phyloP scores from a whole-genome alignment of 2,113 vertebrate species.

The Pachypanchax playfairii region DNA sequence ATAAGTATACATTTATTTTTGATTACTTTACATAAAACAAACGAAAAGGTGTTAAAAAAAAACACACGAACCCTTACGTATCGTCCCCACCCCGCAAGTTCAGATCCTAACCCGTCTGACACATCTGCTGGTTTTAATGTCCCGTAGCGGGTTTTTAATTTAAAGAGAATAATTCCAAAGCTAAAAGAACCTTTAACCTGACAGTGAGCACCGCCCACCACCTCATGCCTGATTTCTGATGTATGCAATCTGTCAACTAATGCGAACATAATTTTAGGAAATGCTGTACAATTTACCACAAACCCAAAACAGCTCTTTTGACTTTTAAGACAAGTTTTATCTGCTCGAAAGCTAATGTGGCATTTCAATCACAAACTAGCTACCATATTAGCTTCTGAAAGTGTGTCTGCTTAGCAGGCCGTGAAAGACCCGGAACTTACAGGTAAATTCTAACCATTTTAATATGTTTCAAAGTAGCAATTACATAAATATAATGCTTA shows the following conservation, averaged over 20 bases:
- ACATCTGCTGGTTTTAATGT: too few relatives aligned
- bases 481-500: fast-evolving
- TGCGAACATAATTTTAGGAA: conserved; percentile 22
- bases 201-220: conserved; percentile 63
- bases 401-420: conserved; percentile 3
- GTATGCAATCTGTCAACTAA: conserved; percentile 51
- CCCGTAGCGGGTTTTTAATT: too few relatives aligned
- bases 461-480: background rate
- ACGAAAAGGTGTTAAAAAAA: background rate
- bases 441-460: background rate
- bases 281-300: background rate
- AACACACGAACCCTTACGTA: too few relatives aligned
- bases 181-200: conserved; percentile 5
- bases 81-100: too few relatives aligned
- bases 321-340: background rate
- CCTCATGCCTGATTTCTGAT: conserved; percentile 69
- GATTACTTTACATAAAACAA: background rate
- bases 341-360: conserved; percentile 33
- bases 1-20: too few relatives aligned
- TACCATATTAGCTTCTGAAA: conserved; percentile 23
- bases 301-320: background rate
- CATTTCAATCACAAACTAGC: conserved; percentile 55
- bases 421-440: background rate
- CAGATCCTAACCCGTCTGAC: too few relatives aligned
- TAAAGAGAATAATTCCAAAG: too few relatives aligned